Evolutionary conservation across 1,140 invertebrate genomes (phyloP).

Genomic region (Acromyrmex heyeri): DNA sequence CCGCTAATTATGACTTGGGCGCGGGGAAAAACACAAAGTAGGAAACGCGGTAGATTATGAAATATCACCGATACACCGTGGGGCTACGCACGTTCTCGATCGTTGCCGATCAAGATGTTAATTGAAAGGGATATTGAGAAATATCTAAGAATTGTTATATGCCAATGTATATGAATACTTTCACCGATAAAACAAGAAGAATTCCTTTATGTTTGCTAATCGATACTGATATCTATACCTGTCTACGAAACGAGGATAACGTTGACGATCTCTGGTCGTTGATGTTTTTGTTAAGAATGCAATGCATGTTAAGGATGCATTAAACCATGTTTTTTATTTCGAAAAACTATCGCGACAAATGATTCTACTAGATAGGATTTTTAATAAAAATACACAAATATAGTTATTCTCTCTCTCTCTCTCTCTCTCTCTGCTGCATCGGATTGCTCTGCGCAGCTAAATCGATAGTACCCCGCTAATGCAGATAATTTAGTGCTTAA

Average conservation of each 20-base stretch:
- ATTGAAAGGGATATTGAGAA: conserved; percentile 39
- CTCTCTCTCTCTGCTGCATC: conserved; percentile 54
- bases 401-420: not conserved
- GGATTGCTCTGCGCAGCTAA: conserved; percentile 63
- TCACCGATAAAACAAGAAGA: conserved; percentile 29
- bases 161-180: conserved; percentile 20
- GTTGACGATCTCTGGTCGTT: conserved; percentile 5
- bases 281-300: not conserved
- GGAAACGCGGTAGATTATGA: conserved; percentile 31
- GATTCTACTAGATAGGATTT: not conserved
- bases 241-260: conserved; percentile 13
- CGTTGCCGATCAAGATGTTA: conserved; percentile 7
- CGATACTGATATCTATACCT: not conserved
- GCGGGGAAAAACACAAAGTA: conserved; percentile 8
- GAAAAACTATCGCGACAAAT: not conserved
- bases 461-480: conserved; percentile 73
- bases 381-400: conserved; percentile 31
- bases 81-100: conserved; percentile 16
- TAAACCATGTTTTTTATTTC: conserved; percentile 3
- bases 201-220: conserved; percentile 29
- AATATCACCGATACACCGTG: conserved; percentile 22
- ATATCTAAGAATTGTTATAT: conserved; percentile 20
- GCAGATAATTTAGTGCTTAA: conserved; percentile 76
- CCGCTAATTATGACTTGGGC: conserved; percentile 61
- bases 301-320: not conserved